A percentile compares a stretch with the other conserved stretches of the same genome.
These are phyloP conservation scores for Drosophila serrata DNA, from an alignment of 1,140 invertebrate genomes.

Conservation along the genomic window DNA sequence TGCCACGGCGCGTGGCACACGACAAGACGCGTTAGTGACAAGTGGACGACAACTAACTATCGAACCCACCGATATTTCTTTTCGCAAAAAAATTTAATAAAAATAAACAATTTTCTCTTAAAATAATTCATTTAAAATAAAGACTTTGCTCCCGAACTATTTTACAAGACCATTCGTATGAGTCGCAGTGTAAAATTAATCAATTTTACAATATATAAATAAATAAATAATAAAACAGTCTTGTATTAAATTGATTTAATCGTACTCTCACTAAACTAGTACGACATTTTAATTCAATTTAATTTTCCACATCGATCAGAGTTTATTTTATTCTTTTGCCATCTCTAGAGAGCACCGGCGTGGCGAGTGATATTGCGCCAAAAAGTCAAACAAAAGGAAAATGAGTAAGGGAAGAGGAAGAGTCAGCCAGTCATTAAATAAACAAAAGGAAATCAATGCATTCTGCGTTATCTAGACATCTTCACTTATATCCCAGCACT, in stretches of 20 bases:
- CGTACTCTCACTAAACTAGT: neutral
- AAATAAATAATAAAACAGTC: no score
- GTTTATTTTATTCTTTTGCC: neutral
- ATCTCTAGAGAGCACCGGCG: constrained; percentile 22
- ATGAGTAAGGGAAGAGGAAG: constrained; percentile 9
- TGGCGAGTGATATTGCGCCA: constrained; percentile 62
- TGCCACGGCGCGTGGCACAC: neutral
- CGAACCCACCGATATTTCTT: neutral
- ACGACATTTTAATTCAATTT: neutral
- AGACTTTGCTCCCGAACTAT: neutral
- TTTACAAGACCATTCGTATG: neutral
- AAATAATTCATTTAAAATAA: no score
- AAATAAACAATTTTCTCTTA: neutral
- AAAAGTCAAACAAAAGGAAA: constrained; percentile 66
- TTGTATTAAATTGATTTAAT: neutral
- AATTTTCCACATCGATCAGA: neutral
- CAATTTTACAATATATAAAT: neutral
- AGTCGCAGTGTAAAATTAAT: no score
- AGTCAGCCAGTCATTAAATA: constrained; percentile 2
- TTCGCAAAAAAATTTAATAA: neutral
- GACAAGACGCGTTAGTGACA: constrained; percentile 7
- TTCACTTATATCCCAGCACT: neutral
- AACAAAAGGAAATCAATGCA: neutral
- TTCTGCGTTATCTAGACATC: neutral
- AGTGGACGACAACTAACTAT: neutral